These are phyloP conservation scores for Deroptyus accipitrinus DNA, from an alignment of 2,113 vertebrate species.

Conservation along the genomic window DNA sequence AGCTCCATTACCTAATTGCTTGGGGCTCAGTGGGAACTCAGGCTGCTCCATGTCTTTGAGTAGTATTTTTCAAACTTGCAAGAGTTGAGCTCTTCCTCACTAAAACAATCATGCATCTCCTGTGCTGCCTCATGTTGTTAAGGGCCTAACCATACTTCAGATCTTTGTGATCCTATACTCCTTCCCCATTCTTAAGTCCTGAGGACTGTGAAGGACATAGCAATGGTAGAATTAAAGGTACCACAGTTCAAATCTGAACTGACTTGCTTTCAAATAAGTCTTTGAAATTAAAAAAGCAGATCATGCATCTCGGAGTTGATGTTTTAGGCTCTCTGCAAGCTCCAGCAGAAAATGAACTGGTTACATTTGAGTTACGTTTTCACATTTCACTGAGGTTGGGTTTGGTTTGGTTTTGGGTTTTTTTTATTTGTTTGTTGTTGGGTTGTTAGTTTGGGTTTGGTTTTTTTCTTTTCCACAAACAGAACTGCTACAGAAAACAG, in stretches of 20 bases:
- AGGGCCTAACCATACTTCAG: background rate
- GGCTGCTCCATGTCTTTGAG: background rate
- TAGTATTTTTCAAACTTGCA: background rate
- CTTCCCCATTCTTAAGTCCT: background rate
- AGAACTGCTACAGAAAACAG: background rate
- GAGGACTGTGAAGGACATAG: background rate
- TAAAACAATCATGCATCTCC: background rate
- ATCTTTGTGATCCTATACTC: background rate
- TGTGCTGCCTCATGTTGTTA: background rate
- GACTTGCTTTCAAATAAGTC: background rate
- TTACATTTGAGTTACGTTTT: background rate
- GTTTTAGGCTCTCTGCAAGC: background rate
- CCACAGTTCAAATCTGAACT: background rate
- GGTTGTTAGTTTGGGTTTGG: background rate
- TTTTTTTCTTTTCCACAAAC: background rate
- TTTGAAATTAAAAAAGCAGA: background rate
- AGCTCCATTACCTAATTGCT: conserved; percentile 59
- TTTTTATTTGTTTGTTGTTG: background rate
- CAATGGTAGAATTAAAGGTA: background rate
- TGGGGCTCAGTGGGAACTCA: background rate
- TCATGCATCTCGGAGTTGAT: background rate
- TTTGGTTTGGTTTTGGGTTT: background rate
- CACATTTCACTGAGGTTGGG: background rate
- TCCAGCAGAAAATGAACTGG: background rate
- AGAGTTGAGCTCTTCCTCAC: background rate